phyloP scores from a whole-genome alignment of 2,113 vertebrate species.

The Carassius carassius region DNA sequence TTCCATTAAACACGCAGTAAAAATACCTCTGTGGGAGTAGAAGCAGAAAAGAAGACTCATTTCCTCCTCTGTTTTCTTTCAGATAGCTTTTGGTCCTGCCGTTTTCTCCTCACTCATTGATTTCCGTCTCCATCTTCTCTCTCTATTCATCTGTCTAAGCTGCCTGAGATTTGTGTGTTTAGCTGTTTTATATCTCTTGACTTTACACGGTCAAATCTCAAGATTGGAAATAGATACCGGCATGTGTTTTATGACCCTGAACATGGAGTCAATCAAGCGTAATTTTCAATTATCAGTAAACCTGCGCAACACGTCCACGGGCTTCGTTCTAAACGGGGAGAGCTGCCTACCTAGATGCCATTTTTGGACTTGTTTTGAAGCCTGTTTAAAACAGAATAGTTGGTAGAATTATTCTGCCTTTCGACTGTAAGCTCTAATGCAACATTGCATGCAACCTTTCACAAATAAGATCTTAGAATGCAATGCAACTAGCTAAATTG shows the following conservation, averaged over 20 bases:
- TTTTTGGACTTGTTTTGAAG: neutral
- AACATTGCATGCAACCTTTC: neutral
- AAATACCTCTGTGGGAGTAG: neutral
- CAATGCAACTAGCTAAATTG: neutral
- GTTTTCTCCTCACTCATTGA: neutral
- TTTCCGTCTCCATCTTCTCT: conserved; percentile 22
- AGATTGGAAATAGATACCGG: neutral
- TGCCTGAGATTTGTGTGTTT: neutral
- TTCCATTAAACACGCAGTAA: neutral
- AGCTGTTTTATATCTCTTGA: conserved; percentile 8
- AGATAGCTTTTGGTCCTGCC: neutral
- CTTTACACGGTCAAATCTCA: neutral
- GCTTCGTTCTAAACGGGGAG: neutral
- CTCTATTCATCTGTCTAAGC: conserved; percentile 14
- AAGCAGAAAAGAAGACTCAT: neutral
- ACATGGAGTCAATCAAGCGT: neutral
- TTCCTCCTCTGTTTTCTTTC: neutral
- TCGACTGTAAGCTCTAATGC: neutral
- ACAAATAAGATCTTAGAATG: neutral
- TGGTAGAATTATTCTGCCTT: neutral
- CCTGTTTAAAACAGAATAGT: neutral
- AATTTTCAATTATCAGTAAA: neutral
- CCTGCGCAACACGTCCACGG: neutral
- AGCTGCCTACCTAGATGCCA: neutral
- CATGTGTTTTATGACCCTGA: neutral